Conservation (phyloP, 1,140 invertebrate species). For the Drosophila mauritiana region DNA sequence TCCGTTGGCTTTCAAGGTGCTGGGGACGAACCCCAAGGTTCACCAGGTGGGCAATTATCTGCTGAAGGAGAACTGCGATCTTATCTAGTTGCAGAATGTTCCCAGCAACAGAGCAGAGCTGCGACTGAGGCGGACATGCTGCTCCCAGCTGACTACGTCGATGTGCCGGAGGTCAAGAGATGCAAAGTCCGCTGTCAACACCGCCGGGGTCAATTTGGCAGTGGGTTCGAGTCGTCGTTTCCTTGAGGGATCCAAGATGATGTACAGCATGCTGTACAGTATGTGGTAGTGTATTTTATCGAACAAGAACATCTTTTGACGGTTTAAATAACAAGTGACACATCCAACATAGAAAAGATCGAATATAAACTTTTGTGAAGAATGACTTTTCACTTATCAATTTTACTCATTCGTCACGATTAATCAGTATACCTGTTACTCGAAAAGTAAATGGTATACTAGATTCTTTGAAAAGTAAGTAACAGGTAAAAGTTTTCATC, state of each 20-base stretch:
- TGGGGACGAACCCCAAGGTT: slow-evolving; percentile 84
- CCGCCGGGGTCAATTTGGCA: slow-evolving; percentile 95
- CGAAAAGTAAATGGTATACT: too few species aligned
- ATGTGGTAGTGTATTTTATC: slow-evolving; percentile 5
- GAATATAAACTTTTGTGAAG: too few species aligned
- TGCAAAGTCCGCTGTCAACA: slow-evolving; percentile 92
- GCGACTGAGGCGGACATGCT: slow-evolving; percentile 89
- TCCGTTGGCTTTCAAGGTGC: slow-evolving; percentile 77
- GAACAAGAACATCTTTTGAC: too few species aligned
- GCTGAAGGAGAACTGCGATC: slow-evolving; percentile 60
- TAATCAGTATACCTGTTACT: too few species aligned
- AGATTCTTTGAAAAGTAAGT: too few species aligned
- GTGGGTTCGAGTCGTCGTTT: slow-evolving; percentile 89
- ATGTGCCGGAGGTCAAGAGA: slow-evolving; percentile 88
- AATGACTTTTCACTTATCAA: too few species aligned
- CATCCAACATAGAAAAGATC: too few species aligned
- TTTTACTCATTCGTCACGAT: too few species aligned
- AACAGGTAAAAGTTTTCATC: too few species aligned
- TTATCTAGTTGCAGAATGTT: too few species aligned
- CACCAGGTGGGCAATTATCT: slow-evolving; percentile 84
- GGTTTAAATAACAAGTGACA: too few species aligned
- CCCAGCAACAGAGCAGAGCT: slow-evolving; percentile 85
- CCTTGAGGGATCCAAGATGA: slow-evolving; percentile 88
- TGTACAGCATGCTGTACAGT: slow-evolving; percentile 54
- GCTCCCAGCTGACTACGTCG: slow-evolving; percentile 91